Percentiles rank a stretch among this genome's conserved stretches.
Evolutionary conservation across 2,888 invertebrate species (phyloP).

Genomic region (Diarsia rubi): DNA sequence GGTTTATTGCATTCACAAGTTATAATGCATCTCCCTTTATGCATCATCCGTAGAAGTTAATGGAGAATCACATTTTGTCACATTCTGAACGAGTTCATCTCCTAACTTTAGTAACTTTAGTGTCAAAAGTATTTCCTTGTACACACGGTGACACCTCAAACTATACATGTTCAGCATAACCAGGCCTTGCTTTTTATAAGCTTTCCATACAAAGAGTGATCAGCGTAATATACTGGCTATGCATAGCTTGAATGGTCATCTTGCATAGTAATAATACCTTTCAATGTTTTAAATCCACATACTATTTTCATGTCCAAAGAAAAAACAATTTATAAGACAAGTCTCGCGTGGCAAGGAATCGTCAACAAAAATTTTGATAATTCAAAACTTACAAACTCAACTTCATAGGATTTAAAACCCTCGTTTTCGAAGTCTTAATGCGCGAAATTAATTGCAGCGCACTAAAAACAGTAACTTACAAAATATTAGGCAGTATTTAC

Average conservation of each 20-base stretch:
- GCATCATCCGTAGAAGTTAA: background rate
- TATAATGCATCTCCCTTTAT: slow-evolving; percentile 26
- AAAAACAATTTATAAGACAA: slow-evolving; percentile 6
- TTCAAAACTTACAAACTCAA: slow-evolving; percentile 42
- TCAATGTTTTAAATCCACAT: slow-evolving; percentile 8
- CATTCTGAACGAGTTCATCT: slow-evolving; percentile 1
- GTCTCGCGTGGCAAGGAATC: slow-evolving; percentile 41
- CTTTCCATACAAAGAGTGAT: no score
- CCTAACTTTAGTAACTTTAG: background rate
- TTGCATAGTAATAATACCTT: background rate
- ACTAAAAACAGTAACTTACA: slow-evolving; percentile 59
- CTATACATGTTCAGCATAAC: no score
- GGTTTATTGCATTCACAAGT: slow-evolving; percentile 52
- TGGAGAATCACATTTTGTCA: slow-evolving; percentile 19
- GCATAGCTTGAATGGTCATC: background rate
- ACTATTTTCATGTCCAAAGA: slow-evolving; percentile 6
- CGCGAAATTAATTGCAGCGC: slow-evolving; percentile 60
- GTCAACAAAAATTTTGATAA: slow-evolving; percentile 41
- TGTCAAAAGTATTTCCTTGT: slow-evolving; percentile 16
- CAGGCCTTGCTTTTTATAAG: no score
- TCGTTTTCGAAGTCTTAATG: slow-evolving; percentile 54
- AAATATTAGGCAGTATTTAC: slow-evolving; percentile 69
- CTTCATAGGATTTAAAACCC: slow-evolving; percentile 25
- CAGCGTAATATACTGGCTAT: no score
- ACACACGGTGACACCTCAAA: background rate